Evolutionary conservation across 2,888 invertebrate species (phyloP).

Genomic region (Melanostoma mellinum): DNA sequence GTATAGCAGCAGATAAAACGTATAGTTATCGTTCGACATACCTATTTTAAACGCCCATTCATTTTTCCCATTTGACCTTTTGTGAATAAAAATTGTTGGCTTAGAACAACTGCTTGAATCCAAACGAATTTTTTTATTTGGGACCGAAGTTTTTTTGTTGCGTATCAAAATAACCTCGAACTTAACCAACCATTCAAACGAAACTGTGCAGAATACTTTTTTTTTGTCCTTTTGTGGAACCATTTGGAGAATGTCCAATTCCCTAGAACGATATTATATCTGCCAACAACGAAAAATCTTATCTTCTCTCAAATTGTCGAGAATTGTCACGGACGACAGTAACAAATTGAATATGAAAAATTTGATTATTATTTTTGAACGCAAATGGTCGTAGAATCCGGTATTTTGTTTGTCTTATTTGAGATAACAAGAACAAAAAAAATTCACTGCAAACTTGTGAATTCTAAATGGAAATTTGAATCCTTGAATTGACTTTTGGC

Average conservation of each 20-base stretch:
- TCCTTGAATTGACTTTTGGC: neutral
- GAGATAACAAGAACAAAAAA: neutral
- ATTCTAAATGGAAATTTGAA: neutral
- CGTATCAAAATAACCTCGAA: constrained; percentile 14
- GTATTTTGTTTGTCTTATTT: neutral
- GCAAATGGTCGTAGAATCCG: constrained; percentile 1
- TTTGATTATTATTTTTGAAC: constrained; percentile 32
- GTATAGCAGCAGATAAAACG: neutral
- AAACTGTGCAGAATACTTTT: constrained; percentile 1
- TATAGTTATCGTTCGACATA: neutral
- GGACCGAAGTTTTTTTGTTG: neutral
- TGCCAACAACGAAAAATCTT: constrained; percentile 31
- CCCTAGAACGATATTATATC: constrained; percentile 17
- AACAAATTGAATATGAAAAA: constrained; percentile 31
- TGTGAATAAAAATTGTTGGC: neutral
- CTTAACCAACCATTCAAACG: constrained; percentile 23
- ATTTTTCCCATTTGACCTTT: constrained; percentile 2
- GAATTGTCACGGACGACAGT: constrained; percentile 31
- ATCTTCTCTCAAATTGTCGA: constrained; percentile 23
- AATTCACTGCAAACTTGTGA: neutral
- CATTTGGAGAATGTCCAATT: constrained; percentile 40
- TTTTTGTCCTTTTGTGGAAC: constrained; percentile 7
- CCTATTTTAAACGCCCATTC: constrained; percentile 5
- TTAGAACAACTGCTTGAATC: constrained; percentile 10
- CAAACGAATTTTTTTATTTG: neutral